A percentile compares a stretch with the other conserved stretches of the same genome.
phyloP scores from a whole-genome alignment of 2,888 invertebrate genomes.

The Hybos culiciformis region DNA sequence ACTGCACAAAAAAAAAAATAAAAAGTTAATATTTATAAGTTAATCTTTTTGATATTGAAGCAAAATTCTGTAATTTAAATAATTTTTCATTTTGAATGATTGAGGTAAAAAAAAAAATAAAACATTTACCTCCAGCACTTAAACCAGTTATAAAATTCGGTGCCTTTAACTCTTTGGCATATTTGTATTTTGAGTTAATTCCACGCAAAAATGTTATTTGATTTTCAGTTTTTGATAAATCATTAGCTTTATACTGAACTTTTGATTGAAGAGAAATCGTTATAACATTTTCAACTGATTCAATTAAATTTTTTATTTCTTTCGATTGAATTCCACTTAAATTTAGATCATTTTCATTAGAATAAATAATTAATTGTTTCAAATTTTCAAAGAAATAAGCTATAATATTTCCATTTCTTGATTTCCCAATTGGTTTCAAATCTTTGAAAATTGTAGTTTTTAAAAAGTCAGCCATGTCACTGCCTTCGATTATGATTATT shows the following conservation, averaged over 20 bases:
- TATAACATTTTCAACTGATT: constrained; percentile 22
- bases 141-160: constrained; percentile 33
- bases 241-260: constrained; percentile 29
- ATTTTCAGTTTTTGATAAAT: constrained; percentile 21
- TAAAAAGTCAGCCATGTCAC: constrained; percentile 23
- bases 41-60: no score
- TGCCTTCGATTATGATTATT: constrained; percentile 27
- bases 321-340: constrained; percentile 26
- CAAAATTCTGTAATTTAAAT: no score
- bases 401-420: constrained; percentile 16
- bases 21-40: no score
- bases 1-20: no score
- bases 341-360: constrained; percentile 26
- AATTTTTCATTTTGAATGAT: no score
- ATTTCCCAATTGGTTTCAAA: constrained; percentile 19
- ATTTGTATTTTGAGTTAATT: constrained; percentile 19
- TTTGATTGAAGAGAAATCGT: constrained; percentile 29
- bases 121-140: constrained; percentile 27
- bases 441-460: constrained; percentile 19
- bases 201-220: constrained; percentile 25
- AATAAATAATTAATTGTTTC: constrained; percentile 19
- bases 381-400: constrained; percentile 11
- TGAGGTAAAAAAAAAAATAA: constrained; percentile 12
- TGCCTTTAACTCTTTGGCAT: constrained; percentile 22
- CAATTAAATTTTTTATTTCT: constrained; percentile 22